Percentiles rank a stretch among this genome's conserved stretches.
These are phyloP conservation scores for Callimico goeldii DNA, from an alignment of 2,797 vertebrate species.

Conservation along the genomic window DNA sequence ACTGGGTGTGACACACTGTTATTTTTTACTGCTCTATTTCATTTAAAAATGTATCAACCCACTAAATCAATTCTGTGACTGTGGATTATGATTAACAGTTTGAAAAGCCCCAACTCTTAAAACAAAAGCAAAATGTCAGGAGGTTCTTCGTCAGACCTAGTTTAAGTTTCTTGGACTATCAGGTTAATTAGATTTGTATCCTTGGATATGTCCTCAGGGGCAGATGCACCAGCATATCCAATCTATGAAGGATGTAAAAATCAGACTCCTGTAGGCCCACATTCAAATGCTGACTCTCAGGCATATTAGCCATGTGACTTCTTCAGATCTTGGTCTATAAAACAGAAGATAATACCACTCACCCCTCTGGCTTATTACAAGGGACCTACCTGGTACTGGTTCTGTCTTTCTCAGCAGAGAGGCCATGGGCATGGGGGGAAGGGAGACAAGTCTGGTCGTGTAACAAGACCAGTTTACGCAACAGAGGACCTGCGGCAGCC, in stretches of 20 bases:
- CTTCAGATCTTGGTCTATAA: not conserved
- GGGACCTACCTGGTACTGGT: not conserved
- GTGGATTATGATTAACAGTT: not conserved
- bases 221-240: not conserved
- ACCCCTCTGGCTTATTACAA: not conserved
- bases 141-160: not conserved
- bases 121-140: not conserved
- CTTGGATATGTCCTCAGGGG: not conserved
- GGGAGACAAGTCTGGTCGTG: not conserved
- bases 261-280: not conserved
- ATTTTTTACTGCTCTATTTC: not conserved
- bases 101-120: not conserved
- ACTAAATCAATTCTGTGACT: not conserved
- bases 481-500: not conserved
- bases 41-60: not conserved
- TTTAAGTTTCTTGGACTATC: not conserved
- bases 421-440: not conserved
- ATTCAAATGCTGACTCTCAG: not conserved
- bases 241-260: not conserved
- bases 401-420: not conserved
- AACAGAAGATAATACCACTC: not conserved
- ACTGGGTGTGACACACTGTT: not conserved
- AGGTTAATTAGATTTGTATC: not conserved
- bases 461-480: accelerated
- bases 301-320: not conserved